phyloP scores from a whole-genome alignment of 2,113 vertebrate genomes.

The Rhea pennata region DNA sequence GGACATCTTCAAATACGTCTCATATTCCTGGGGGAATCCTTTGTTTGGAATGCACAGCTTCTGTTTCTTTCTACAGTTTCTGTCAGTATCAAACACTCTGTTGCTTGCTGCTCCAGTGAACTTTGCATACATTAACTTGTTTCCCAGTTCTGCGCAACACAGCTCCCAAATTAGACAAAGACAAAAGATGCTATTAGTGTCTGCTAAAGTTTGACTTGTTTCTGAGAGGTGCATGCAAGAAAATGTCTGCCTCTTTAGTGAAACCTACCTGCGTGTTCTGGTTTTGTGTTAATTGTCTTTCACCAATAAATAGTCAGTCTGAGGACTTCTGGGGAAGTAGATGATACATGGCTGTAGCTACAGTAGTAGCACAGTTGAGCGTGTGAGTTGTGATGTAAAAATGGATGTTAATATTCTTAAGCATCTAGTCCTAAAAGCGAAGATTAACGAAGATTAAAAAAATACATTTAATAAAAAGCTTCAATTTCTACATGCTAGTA shows the following conservation, averaged over 20 bases:
- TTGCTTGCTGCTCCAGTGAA: background rate
- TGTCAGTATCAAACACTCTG: background rate
- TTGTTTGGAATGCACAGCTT: constrained; percentile 44
- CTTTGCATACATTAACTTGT: constrained; percentile 13
- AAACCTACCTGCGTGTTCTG: background rate
- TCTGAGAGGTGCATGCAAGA: background rate
- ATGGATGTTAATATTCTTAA: background rate
- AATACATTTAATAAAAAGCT: background rate
- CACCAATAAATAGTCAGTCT: background rate
- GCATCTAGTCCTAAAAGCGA: constrained; percentile 13
- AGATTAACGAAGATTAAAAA: background rate
- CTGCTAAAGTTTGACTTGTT: constrained; percentile 25
- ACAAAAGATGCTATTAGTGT: constrained; percentile 24
- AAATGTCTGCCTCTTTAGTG: background rate
- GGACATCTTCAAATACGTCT: constrained; percentile 26
- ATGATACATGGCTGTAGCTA: background rate
- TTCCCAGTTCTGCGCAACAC: background rate
- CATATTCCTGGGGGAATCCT: constrained; percentile 15
- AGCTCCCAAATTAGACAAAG: constrained; percentile 26
- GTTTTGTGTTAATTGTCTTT: background rate
- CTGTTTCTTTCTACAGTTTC: background rate
- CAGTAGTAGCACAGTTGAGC: background rate
- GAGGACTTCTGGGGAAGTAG: background rate
- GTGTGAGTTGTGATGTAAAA: background rate
- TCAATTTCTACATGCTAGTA: background rate